Conservation (phyloP, 2,888 invertebrate genomes). For the Chironomus riparius region DNA sequence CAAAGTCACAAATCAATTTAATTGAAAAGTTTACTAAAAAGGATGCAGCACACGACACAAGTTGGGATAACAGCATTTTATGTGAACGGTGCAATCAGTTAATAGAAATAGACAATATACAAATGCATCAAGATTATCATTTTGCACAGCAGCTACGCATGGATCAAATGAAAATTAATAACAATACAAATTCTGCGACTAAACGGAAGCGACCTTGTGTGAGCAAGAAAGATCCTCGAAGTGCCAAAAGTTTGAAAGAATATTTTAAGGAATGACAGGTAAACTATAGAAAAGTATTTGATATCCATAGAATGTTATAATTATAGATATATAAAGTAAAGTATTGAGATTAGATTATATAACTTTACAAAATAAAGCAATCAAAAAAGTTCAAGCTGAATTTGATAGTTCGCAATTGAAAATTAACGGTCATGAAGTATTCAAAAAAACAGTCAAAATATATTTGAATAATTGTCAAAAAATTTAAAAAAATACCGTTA, state of each 20-base stretch:
- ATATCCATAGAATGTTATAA: no score
- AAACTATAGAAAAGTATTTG: no score
- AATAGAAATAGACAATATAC: conserved; percentile 51
- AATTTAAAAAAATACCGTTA: no score
- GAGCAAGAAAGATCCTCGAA: neutral
- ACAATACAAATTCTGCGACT: neutral
- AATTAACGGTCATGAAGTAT: no score
- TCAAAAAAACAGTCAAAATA: no score
- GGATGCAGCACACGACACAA: conserved; percentile 33
- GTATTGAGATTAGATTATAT: no score
- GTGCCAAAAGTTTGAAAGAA: neutral
- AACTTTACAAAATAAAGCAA: no score
- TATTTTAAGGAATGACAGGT: neutral
- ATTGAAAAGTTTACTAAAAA: conserved; percentile 29
- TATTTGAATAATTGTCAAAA: no score
- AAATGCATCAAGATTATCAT: conserved; percentile 78
- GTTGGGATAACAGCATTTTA: conserved; percentile 39
- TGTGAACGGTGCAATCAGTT: conserved; percentile 63
- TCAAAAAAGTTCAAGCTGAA: no score
- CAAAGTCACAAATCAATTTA: conserved; percentile 29
- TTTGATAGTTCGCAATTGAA: no score
- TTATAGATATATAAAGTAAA: no score
- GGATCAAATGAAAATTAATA: neutral
- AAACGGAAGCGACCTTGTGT: neutral
- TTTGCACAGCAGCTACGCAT: conserved; percentile 62